Percentiles rank a stretch among this genome's conserved stretches.
phyloP scores from a whole-genome alignment of 2,113 vertebrate genomes.

The Strix uralensis region DNA sequence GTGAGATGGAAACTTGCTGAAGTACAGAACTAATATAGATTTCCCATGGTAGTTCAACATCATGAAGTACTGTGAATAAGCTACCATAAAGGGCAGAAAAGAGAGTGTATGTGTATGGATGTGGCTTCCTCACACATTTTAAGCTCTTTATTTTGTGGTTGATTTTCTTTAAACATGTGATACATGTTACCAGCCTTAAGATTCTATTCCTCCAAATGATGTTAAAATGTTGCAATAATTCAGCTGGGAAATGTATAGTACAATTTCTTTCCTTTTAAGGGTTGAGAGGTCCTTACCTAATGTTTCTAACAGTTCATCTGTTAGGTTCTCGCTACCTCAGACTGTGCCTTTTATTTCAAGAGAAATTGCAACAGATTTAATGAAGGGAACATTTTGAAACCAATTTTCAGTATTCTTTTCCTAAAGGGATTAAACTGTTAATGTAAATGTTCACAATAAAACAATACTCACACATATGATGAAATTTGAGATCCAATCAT shows the following conservation, averaged over 20 bases:
- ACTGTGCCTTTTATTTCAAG: constrained; percentile 55
- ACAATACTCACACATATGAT: constrained; percentile 45
- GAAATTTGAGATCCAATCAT: constrained; percentile 60
- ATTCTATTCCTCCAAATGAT: constrained; percentile 34
- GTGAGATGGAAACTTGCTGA: neutral
- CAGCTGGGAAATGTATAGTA: constrained; percentile 39
- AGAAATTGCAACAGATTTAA: constrained; percentile 67
- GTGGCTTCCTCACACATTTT: neutral
- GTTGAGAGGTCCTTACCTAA: constrained; percentile 59
- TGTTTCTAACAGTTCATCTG: constrained; percentile 51
- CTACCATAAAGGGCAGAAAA: neutral
- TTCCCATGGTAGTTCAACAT: neutral
- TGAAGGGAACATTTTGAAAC: constrained; percentile 62
- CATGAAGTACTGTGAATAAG: neutral
- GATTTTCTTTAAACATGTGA: neutral
- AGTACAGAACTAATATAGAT: neutral
- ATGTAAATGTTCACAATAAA: constrained; percentile 68
- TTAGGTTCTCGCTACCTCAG: constrained; percentile 8
- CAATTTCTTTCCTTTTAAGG: constrained; percentile 49
- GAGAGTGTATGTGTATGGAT: neutral
- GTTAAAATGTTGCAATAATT: constrained; percentile 49
- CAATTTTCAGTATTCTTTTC: constrained; percentile 62
- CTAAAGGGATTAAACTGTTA: constrained; percentile 60
- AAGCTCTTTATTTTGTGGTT: neutral
- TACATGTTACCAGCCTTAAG: neutral